A percentile compares a stretch with the other conserved stretches of the same genome.
Evolutionary conservation across 2,113 vertebrate species (phyloP).

Genomic region (Pycnonotus jocosus): DNA sequence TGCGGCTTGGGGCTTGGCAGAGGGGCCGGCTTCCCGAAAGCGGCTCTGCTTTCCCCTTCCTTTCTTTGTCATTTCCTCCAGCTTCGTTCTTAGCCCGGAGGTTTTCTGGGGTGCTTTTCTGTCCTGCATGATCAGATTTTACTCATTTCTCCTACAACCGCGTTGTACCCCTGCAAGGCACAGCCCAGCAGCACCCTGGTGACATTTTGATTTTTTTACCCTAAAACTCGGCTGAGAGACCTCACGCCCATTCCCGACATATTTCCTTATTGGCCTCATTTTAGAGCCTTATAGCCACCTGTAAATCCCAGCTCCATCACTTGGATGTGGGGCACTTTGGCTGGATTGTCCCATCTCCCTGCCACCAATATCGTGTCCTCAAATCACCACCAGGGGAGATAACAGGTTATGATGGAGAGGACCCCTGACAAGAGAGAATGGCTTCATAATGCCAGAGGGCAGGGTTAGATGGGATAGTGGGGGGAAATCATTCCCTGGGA

Average conservation of each 20-base stretch:
- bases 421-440: background rate
- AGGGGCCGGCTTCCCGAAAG: background rate
- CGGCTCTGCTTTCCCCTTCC: background rate
- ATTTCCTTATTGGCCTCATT: background rate
- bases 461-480: background rate
- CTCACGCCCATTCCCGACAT: rapidly evolving
- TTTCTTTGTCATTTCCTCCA: background rate
- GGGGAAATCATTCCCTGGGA: background rate
- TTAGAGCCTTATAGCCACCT: background rate
- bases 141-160: background rate
- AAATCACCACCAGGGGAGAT: rapidly evolving
- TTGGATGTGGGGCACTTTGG: rapidly evolving
- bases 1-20: rapidly evolving
- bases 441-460: background rate
- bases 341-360: background rate
- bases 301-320: background rate
- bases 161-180: rapidly evolving
- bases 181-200: background rate
- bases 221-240: background rate
- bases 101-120: background rate
- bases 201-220: background rate
- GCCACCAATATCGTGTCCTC: rapidly evolving
- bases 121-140: rapidly evolving
- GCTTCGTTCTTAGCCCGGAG: rapidly evolving
- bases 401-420: background rate